A percentile compares a stretch with the other conserved stretches of the same genome.
These are phyloP conservation scores for Podarcis muralis DNA, from an alignment of 2,113 vertebrate genomes.

Conservation along the genomic window DNA sequence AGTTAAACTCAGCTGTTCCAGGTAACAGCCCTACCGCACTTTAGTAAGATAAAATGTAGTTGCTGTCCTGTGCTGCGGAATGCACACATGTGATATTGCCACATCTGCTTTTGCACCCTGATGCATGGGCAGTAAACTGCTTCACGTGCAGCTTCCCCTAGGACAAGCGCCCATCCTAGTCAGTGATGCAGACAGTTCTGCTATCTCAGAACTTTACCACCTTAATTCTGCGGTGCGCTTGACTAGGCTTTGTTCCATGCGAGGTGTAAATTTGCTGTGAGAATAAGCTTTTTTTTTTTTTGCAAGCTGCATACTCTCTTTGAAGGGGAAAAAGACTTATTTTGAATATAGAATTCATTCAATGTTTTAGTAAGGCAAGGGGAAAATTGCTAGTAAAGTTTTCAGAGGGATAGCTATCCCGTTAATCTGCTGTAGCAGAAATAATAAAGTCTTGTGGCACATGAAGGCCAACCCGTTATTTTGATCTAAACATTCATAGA, in stretches of 20 bases:
- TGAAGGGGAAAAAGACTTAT: neutral
- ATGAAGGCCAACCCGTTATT: no score
- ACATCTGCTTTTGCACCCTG: neutral
- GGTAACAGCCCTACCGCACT: neutral
- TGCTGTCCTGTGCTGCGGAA: neutral
- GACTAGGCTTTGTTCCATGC: neutral
- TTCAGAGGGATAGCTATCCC: no score
- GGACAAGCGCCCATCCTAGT: no score
- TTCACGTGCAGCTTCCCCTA: neutral
- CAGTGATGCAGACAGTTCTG: neutral
- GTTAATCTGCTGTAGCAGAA: no score
- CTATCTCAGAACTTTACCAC: neutral
- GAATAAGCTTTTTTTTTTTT: neutral
- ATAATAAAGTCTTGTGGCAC: no score
- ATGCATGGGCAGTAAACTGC: neutral
- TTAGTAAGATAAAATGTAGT: neutral
- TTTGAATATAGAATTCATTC: neutral
- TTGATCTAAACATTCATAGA: neutral
- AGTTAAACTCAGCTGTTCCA: neutral
- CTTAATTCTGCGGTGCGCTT: neutral
- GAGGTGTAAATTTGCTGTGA: neutral
- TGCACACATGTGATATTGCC: neutral
- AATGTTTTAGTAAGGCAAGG: neutral
- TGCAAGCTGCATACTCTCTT: neutral
- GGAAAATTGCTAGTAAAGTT: neutral